Base-by-base conservation (phyloP, 92 coral and sea anemone genomes). In the Palythoa heliodiscus region DNA sequence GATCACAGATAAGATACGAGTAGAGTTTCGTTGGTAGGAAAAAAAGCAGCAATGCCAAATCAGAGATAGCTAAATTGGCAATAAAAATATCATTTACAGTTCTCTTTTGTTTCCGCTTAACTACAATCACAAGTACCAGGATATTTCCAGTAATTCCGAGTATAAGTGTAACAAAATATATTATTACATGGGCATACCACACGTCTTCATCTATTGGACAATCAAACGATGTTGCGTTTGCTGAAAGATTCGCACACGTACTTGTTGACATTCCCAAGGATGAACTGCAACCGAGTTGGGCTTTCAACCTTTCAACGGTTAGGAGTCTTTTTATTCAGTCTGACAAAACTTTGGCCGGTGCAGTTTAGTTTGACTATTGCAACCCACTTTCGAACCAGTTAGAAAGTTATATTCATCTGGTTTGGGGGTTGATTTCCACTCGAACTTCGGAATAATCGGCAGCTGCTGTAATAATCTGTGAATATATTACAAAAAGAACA, bases 31-130 rank as follows among this genome's bases (percentile, higher is more conserved):
- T 78, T 2, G 98, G 98, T 1, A 94, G 89, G 35, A 94, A 92
- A 35, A 94, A 92, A 2, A 80, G 63, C 38, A 94, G 91, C 38
- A 94, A 76, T 10, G 89, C 86, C 29, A 94, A 52, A 75, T 94
- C 98, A 1, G 98, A 88, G 20, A 94, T 80, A 1, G 98, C 98
- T 47, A 94, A 87, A 80, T 92, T 94, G 89, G 93, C 91, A 79
- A 94, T 94, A 69, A 94, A 94, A 9, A 94, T 75, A 55, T 94
- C 98, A 75, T 94, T 94, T 10, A 89, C 93, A 14, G 98, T 90
- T 78, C 92, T 83, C 84, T 88, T 90, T 7, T 92, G 90, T 58
- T 88, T 94, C 52, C 84, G 58, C 22, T 85, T 87, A n/a, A 74
- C 74, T 11, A 94, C 85, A 63, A 94, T 92, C 12, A 92, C 61